These are phyloP conservation scores for Chromobotia macracanthus DNA, from an alignment of 2,797 vertebrate genomes.

Conservation along the genomic window DNA sequence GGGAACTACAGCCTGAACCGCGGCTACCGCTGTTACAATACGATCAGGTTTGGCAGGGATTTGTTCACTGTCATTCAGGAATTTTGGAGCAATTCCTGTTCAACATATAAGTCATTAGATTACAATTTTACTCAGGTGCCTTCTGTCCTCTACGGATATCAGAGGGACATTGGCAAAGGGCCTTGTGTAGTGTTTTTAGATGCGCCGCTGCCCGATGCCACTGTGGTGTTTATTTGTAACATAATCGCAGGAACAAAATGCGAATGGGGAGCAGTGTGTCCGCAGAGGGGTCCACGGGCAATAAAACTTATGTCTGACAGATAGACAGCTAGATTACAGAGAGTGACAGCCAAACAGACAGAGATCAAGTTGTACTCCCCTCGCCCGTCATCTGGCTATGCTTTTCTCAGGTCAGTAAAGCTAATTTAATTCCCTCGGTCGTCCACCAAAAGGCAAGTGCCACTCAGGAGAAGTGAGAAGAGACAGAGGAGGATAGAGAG, in stretches of 20 bases:
- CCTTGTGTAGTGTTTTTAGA: background rate
- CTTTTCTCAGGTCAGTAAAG: slow-evolving; percentile 78
- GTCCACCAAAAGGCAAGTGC: slow-evolving; percentile 76
- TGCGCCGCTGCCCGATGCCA: background rate
- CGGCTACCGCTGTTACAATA: slow-evolving; percentile 42
- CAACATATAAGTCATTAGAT: slow-evolving; percentile 24
- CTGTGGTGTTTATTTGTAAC: slow-evolving; percentile 35
- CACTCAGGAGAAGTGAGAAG: slow-evolving; percentile 79
- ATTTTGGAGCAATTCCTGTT: slow-evolving; percentile 11
- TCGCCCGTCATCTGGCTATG: slow-evolving; percentile 74
- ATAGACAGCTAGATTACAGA: slow-evolving; percentile 82
- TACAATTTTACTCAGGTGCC: slow-evolving; percentile 8
- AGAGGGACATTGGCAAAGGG: background rate
- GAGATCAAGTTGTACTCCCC: slow-evolving; percentile 79
- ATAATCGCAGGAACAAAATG: slow-evolving; percentile 47
- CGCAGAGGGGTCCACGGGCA: slow-evolving; percentile 62
- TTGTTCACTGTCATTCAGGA: slow-evolving; percentile 31
- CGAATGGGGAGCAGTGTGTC: slow-evolving; percentile 21
- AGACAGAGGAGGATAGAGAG: slow-evolving; percentile 49
- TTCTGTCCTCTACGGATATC: background rate
- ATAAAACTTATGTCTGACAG: slow-evolving; percentile 73
- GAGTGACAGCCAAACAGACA: slow-evolving; percentile 80
- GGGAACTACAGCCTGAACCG: slow-evolving; percentile 33
- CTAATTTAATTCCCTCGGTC: slow-evolving; percentile 82
- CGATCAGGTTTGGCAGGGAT: slow-evolving; percentile 28